Evolutionary conservation across 2,888 invertebrate genomes (phyloP).

Genomic region (Plagiodera versicolora): DNA sequence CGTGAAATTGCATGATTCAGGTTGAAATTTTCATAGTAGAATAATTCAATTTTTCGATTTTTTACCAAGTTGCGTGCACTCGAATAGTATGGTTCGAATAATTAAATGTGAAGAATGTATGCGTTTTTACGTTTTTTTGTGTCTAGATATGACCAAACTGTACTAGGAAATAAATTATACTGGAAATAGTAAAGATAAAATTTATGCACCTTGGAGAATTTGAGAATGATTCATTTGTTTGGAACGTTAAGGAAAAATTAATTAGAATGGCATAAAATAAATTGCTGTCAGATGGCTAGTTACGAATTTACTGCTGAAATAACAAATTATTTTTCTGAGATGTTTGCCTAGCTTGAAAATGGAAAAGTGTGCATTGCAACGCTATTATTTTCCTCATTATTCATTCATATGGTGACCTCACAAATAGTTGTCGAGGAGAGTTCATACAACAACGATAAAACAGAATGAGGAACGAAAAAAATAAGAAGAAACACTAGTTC

Average conservation of each 20-base stretch:
- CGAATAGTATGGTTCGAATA: conserved; percentile 47
- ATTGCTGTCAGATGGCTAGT: too few relatives aligned
- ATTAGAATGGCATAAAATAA: background rate
- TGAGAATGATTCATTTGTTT: conserved; percentile 10
- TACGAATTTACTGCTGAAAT: background rate
- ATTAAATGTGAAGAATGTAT: conserved; percentile 47
- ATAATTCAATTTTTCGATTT: conserved; percentile 38
- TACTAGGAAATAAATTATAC: conserved; percentile 40
- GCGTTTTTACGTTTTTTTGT: conserved; percentile 39
- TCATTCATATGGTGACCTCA: too few relatives aligned
- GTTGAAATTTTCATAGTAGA: conserved; percentile 23
- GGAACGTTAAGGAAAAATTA: conserved; percentile 3
- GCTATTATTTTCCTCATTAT: too few relatives aligned
- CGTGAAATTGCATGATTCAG: conserved; percentile 28
- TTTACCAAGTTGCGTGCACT: conserved; percentile 45
- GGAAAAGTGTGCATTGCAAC: too few relatives aligned
- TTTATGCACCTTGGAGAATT: conserved; percentile 14
- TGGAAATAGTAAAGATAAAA: conserved; percentile 30
- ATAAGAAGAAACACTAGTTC: too few relatives aligned
- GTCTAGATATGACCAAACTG: conserved; percentile 38
- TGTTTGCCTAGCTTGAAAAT: too few relatives aligned
- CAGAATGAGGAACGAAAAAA: too few relatives aligned
- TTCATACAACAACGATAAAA: too few relatives aligned
- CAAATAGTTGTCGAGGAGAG: too few relatives aligned
- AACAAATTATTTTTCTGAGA: too few relatives aligned